Base-by-base conservation (phyloP, 2,888 invertebrate species). In the Endomychus coccineus region DNA sequence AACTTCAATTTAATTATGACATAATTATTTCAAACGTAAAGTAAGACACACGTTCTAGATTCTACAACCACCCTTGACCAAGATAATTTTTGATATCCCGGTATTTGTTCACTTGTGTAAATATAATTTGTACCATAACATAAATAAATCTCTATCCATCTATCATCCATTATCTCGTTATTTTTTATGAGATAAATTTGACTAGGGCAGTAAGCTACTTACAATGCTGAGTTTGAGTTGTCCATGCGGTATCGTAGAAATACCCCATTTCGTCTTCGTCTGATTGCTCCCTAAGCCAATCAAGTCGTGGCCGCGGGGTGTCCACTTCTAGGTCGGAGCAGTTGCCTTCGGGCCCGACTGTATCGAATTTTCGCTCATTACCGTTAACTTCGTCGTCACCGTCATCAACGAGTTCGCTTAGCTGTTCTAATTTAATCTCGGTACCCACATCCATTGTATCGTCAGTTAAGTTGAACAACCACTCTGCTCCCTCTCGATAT, bases 391-490 rank as follows among this genome's bases (percentile, higher is more conserved):
- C 21, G n/a, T n/a, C n/a, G 9, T 21, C 21, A 7, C 21, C 21
- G 9, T 21, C 9, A 7, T 9, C 9, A 21, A 9, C 7, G 9
- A 21, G 21, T n/a, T n/a, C n/a, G n/a, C n/a, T n/a, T n/a, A n/a
- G n/a, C n/a, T n/a, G n/a, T n/a, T n/a, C n/a, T n/a, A n/a, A n/a
- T n/a, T n/a, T n/a, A n/a, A n/a, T n/a, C 7, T 21, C 21, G 9
- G 9, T 21, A 17, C 58, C 62, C 4, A 58, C 49, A 13, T 63
- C 56, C 16, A 68, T 54, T 1, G 58, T 56, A 41, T 69, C 68
- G 3, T 66, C 67, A 2, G 64, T 67, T 22, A 69, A 46, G 56
- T 69, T 67, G 40, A 62, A 64, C 22, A 9, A 21, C 21, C 7
- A 21, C 9, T 7, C 21, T 21, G 21, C 6, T 21, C 21, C 21